Conservation (phyloP, 2,797 vertebrate genomes). For the Benthosema pterotum region DNA sequence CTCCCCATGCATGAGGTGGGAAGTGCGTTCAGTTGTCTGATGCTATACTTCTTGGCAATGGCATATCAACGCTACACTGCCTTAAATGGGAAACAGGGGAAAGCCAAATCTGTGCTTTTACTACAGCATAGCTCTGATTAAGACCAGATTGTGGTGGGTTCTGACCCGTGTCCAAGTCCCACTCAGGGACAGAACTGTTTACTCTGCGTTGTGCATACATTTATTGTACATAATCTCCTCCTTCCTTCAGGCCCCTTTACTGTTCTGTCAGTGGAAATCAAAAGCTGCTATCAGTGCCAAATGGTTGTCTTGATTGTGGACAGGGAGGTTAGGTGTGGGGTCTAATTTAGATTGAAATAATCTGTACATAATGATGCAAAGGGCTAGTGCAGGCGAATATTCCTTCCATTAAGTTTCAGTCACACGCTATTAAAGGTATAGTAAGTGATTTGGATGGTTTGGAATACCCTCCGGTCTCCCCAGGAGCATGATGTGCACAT, state of each 20-base stretch:
- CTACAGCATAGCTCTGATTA: conserved; percentile 80
- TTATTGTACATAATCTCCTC: conserved; percentile 18
- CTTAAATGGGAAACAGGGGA: conserved; percentile 83
- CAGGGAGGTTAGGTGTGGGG: conserved; percentile 5
- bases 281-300: conserved; percentile 7
- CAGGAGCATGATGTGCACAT: no score
- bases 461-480: no score
- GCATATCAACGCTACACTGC: conserved; percentile 71
- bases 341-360: conserved; percentile 6
- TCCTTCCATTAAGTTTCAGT: not conserved
- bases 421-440: not conserved
- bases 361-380: not conserved
- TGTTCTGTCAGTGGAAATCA: conserved; percentile 19
- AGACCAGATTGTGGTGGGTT: conserved; percentile 75
- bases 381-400: not conserved
- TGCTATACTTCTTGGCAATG: conserved; percentile 70
- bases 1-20: conserved; percentile 56
- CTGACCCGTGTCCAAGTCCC: conserved; percentile 69
- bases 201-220: conserved; percentile 47
- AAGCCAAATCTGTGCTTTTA: conserved; percentile 72
- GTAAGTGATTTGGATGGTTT: no score
- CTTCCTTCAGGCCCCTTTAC: conserved; percentile 22
- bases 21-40: conserved; percentile 62
- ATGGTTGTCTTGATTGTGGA: conserved; percentile 4
- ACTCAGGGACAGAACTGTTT: conserved; percentile 63